Evolutionary conservation across 2,888 invertebrate genomes (phyloP), one percentile per base, ranked within the genome.

Genomic region (Sinhomidia bicolor): DNA sequence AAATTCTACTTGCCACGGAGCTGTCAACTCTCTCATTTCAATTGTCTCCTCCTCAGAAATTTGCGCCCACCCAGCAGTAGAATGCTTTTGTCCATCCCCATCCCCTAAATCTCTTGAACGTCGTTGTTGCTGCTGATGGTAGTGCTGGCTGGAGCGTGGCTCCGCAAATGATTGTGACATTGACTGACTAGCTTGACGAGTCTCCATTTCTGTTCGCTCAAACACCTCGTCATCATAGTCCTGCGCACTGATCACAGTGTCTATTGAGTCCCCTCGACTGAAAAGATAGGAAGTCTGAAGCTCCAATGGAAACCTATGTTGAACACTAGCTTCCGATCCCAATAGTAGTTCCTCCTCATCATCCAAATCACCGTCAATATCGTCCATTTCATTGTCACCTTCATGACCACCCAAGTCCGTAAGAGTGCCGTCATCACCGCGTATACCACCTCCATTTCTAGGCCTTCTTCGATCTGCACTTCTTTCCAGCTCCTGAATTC

Each of bases 11-110:
- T 94, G 94, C 94, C 94, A 94, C 10, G 94, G 91, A 17, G 93
- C 93, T 84, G 94, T 93, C 26, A 96, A 93, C 91, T 96, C 96
- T 92, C 95, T 95, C 92, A 96, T 94, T 92, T 96, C 96, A 93
- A 96, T 94, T 20, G 95, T 95, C 92, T 96, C 96, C 91, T 95
- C 95, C 92, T 96, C 95, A 88, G 95, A 95, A 89, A 95, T 95
- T 90, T 96, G 96, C 90, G 96, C 96, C 96, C 96, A 96, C 5
- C 96, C 85, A 2, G 89, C 65, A 9, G 62, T 57, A 5, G 82
- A 47, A 44, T 88, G 89, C 29, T 89, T 80, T 26, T 80, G 82
- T 1, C 86, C 88, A 41, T 85, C 84, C 9, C 88, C 83, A 36
- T 89, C 86, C 4, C 81, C 83, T 41, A 84, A 57, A 74, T 87